Conservation (phyloP, 2,113 vertebrate genomes). For the Leptobrachium ailaonicum region DNA sequence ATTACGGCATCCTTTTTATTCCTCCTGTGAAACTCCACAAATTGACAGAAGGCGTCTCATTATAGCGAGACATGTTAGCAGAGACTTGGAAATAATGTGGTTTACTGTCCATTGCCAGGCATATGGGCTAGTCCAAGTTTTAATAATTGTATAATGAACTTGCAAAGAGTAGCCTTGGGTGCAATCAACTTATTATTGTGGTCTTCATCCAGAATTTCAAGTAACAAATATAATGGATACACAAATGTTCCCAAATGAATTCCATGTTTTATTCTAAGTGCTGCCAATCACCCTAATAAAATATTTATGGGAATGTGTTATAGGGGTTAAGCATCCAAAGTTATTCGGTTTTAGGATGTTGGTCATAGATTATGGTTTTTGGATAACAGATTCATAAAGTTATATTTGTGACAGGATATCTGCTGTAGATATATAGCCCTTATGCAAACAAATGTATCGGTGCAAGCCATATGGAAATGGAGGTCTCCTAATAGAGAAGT, state of each 20-base stretch:
- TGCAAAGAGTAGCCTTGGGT: background rate
- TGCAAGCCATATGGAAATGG: no score
- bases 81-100: conserved; percentile 2
- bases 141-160: conserved; percentile 20
- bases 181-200: background rate
- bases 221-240: background rate
- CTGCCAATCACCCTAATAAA: background rate
- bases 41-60: conserved; percentile 13
- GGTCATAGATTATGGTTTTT: no score
- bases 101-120: background rate
- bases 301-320: background rate
- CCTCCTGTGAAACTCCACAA: conserved; percentile 11
- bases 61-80: background rate
- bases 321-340: no score
- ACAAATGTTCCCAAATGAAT: background rate
- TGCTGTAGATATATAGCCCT: no score
- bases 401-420: no score
- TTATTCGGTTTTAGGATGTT: no score
- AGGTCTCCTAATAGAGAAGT: no score
- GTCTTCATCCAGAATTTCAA: background rate
- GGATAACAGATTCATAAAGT: no score
- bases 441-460: no score
- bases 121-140: conserved; percentile 7
- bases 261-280: background rate
- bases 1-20: conserved; percentile 24